These are phyloP conservation scores for Aplysina aerophoba DNA, from an alignment of 37 sponge, comb jelly and placozoan species.

Conservation along the genomic window DNA sequence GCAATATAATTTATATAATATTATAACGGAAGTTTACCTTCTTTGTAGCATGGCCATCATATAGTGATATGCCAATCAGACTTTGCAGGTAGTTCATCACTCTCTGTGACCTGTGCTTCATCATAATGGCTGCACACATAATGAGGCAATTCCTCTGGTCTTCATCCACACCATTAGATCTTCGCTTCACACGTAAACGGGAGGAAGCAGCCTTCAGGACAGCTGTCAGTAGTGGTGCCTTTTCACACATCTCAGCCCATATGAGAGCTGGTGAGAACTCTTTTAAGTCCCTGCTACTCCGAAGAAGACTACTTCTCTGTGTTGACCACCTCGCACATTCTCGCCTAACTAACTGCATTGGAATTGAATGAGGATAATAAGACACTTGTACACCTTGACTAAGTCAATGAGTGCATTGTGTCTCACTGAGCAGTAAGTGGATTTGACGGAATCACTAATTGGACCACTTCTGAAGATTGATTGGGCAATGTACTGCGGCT, in stretches of 20 bases:
- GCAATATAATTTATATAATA: not conserved
- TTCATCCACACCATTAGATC: not conserved
- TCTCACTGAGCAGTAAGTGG: too few species aligned
- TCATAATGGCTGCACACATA: not conserved
- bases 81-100: not conserved
- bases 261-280: not conserved
- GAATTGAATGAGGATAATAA: too few species aligned
- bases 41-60: not conserved
- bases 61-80: not conserved
- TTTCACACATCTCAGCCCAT: not conserved
- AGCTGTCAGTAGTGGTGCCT: not conserved
- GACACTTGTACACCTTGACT: too few species aligned
- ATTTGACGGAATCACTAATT: too few species aligned
- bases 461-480: too few species aligned
- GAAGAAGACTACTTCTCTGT: too few species aligned
- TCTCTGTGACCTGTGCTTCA: not conserved
- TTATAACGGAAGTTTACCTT: not conserved
- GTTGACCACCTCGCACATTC: too few species aligned
- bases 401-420: too few species aligned
- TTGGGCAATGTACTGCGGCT: too few species aligned
- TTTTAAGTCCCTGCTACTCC: too few species aligned
- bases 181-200: not conserved
- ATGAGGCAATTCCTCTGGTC: not conserved
- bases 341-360: too few species aligned
- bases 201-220: not conserved